phyloP scores from a whole-genome alignment of 2,797 vertebrate genomes.

The Ctenopoma kingsleyae region DNA sequence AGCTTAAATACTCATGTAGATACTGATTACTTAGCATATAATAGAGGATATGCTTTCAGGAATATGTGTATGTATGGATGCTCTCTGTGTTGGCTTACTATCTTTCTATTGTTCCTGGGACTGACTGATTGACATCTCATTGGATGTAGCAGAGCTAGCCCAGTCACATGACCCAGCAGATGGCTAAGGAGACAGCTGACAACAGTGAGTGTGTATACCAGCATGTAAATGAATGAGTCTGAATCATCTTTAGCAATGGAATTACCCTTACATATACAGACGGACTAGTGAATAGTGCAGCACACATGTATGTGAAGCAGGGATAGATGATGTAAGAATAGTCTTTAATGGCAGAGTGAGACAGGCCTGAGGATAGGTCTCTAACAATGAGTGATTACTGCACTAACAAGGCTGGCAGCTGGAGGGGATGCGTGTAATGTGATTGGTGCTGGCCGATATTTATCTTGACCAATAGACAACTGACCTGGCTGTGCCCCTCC shows the following conservation, averaged over 20 bases:
- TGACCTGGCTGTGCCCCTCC: conserved; percentile 77
- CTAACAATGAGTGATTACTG: conserved; percentile 86
- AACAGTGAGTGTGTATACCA: conserved; percentile 41
- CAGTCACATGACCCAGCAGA: conserved; percentile 90
- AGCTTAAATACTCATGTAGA: not conserved
- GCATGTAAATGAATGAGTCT: conserved; percentile 47
- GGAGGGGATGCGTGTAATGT: conserved; percentile 84
- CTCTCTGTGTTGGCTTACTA: not conserved
- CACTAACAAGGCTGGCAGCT: conserved; percentile 83
- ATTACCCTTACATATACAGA: conserved; percentile 16
- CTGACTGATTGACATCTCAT: conserved; percentile 94
- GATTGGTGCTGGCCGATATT: conserved; percentile 83
- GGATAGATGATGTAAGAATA: conserved; percentile 45
- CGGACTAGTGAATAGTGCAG: not conserved
- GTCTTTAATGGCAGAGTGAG: conserved; percentile 77
- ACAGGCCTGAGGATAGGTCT: conserved; percentile 56
- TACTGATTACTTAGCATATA: not conserved
- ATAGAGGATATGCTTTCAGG: not conserved
- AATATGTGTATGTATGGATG: conserved; percentile 3
- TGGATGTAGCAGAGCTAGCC: conserved; percentile 85
- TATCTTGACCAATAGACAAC: conserved; percentile 85
- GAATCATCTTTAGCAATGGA: conserved; percentile 26
- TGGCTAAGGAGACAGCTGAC: conserved; percentile 80
- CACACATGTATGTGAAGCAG: conserved; percentile 12
- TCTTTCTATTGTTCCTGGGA: conserved; percentile 64